phyloP scores from a whole-genome alignment of 2,113 vertebrate genomes.

The Hippocampus mohnikei region DNA sequence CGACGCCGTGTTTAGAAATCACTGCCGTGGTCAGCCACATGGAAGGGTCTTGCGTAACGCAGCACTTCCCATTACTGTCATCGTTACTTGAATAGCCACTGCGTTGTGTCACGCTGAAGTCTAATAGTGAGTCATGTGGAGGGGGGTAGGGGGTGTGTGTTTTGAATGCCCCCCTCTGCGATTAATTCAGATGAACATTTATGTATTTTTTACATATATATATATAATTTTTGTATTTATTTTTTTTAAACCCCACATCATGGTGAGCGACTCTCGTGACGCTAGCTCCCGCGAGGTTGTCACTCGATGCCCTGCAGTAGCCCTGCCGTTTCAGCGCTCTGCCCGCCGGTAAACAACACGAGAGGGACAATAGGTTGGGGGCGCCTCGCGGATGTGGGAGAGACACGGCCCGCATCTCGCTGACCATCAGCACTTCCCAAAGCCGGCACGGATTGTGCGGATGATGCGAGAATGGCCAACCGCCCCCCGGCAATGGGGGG shows the following conservation, averaged over 20 bases:
- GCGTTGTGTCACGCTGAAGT: constrained; percentile 23
- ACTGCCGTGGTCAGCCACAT: background rate
- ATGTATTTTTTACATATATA: constrained; percentile 5
- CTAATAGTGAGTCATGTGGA: constrained; percentile 28
- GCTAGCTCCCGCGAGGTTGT: background rate
- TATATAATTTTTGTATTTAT: no score
- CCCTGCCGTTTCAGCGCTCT: constrained; percentile 56
- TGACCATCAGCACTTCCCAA: constrained; percentile 86
- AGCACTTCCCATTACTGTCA: constrained; percentile 20
- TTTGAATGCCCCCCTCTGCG: constrained; percentile 15
- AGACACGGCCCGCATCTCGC: constrained; percentile 48
- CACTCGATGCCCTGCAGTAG: constrained; percentile 30
- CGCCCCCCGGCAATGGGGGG: constrained; percentile 22
- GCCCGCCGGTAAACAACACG: constrained; percentile 56
- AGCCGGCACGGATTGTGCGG: constrained; percentile 76
- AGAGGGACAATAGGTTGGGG: constrained; percentile 49
- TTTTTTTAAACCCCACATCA: background rate
- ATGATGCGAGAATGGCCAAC: constrained; percentile 68
- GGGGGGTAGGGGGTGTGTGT: no score
- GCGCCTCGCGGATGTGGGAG: constrained; percentile 1
- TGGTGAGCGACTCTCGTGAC: background rate
- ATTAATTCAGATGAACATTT: constrained; percentile 64
- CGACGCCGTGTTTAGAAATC: background rate
- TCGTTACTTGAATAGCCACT: constrained; percentile 28
- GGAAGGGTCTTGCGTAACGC: constrained; percentile 36